These are phyloP conservation scores for Drosophila sechellia DNA, from an alignment of 1,140 invertebrate species.

Conservation along the genomic window DNA sequence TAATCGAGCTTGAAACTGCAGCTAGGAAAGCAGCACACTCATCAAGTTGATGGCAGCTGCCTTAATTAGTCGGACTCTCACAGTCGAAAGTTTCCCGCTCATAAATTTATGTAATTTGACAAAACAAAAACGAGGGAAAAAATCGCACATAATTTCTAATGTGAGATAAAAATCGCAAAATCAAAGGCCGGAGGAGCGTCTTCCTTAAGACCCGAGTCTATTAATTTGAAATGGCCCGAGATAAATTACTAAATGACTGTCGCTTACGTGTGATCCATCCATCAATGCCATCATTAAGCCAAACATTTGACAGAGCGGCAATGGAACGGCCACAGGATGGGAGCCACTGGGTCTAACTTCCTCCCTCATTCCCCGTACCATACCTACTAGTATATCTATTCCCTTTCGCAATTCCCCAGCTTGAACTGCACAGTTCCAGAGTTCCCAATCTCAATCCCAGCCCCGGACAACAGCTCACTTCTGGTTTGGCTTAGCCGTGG, in stretches of 20 bases:
- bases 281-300: constrained; percentile 82
- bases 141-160: constrained; percentile 73
- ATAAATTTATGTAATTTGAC: constrained; percentile 81
- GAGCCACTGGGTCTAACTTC: constrained; percentile 9
- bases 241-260: constrained; percentile 81
- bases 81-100: constrained; percentile 30
- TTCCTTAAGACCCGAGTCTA: constrained; percentile 47
- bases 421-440: constrained; percentile 8
- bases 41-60: constrained; percentile 34
- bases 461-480: constrained; percentile 49
- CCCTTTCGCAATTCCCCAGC: constrained; percentile 19
- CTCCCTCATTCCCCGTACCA: not conserved
- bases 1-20: constrained; percentile 76
- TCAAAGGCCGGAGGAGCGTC: constrained; percentile 42
- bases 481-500: constrained; percentile 28
- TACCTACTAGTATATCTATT: constrained; percentile 7
- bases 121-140: constrained; percentile 40
- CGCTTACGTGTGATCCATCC: constrained; percentile 83
- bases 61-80: constrained; percentile 76
- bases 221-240: constrained; percentile 79
- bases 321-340: constrained; percentile 47
- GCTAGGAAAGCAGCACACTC: constrained; percentile 7
- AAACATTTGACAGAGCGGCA: constrained; percentile 75
- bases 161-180: constrained; percentile 66
- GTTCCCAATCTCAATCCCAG: constrained; percentile 34